Percentiles rank a stretch among this genome's conserved stretches.
These are phyloP conservation scores for Aricia agestis DNA, from an alignment of 1,140 invertebrate species.

Conservation along the genomic window DNA sequence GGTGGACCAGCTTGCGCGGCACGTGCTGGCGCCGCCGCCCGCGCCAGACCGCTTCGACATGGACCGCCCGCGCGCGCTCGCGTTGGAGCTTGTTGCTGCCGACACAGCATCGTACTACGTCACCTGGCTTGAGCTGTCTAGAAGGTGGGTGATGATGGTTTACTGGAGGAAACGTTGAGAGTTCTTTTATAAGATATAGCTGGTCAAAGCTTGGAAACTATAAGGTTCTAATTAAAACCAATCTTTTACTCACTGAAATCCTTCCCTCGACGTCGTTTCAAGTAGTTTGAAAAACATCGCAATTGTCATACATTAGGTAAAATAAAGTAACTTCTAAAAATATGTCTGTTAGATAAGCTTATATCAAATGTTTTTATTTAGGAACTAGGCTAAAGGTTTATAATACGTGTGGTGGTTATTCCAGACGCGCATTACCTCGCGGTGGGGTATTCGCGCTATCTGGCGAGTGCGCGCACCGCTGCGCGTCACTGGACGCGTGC, in stretches of 20 bases:
- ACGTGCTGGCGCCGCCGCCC: constrained; percentile 71
- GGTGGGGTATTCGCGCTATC: constrained; percentile 78
- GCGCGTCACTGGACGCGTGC: constrained; percentile 91
- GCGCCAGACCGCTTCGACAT: constrained; percentile 77
- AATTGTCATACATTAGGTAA: no score
- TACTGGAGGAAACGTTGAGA: no score
- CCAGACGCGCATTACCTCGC: constrained; percentile 57
- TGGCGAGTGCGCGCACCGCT: constrained; percentile 86
- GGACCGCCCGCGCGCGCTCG: constrained; percentile 81
- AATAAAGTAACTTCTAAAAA: no score
- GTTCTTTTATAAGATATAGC: no score
- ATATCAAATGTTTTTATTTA: no score
- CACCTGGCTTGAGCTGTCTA: constrained; percentile 89
- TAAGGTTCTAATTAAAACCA: not conserved
- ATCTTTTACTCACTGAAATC: no score
- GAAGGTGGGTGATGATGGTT: constrained; percentile 42
- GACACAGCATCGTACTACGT: constrained; percentile 85
- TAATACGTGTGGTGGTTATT: not conserved
- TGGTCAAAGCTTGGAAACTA: not conserved
- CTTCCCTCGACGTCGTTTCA: no score
- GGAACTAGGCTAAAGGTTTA: no score
- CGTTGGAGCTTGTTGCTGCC: constrained; percentile 86
- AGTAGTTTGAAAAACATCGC: no score
- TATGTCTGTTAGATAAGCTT: no score
- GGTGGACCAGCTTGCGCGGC: constrained; percentile 57